phyloP scores from a whole-genome alignment of 53 echinoderm and acorn worm genomes.

The Stichopus horrens region DNA sequence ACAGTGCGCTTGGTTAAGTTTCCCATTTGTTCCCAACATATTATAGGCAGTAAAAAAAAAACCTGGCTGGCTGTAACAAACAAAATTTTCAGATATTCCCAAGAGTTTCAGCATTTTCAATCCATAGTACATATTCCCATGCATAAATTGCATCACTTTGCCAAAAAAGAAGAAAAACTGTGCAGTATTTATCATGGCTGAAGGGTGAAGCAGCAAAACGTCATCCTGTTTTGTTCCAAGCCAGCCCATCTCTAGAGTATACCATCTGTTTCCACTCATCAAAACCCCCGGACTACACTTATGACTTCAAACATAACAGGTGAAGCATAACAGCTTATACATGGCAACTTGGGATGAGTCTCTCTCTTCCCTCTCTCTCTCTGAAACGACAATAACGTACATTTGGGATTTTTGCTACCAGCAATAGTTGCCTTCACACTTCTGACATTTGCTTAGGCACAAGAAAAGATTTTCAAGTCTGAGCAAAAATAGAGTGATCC shows the following conservation, averaged over 20 bases:
- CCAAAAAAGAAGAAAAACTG: background rate
- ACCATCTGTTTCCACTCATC: constrained; percentile 45
- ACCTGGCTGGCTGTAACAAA: background rate
- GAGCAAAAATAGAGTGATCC: background rate
- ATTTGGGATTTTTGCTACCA: background rate
- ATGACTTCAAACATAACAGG: constrained; percentile 31
- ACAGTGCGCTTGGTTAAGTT: no score
- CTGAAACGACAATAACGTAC: background rate
- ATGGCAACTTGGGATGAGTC: background rate
- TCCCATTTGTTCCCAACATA: no score
- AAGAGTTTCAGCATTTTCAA: background rate
- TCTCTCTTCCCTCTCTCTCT: no score
- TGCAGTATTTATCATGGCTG: background rate
- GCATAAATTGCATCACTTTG: background rate
- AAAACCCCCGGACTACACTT: constrained; percentile 5
- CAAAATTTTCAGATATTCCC: background rate
- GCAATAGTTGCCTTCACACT: background rate
- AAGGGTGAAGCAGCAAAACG: constrained; percentile 13
- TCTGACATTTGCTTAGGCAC: background rate
- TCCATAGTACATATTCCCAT: background rate
- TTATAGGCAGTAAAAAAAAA: no score
- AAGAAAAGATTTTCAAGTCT: background rate
- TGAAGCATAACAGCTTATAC: constrained; percentile 31
- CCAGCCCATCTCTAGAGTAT: constrained; percentile 37
- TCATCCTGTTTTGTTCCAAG: constrained; percentile 34